Evolutionary conservation across 2,888 invertebrate species (phyloP), one percentile per base, ranked within the genome.

Genomic region (Blastobasis lacticolella): DNA sequence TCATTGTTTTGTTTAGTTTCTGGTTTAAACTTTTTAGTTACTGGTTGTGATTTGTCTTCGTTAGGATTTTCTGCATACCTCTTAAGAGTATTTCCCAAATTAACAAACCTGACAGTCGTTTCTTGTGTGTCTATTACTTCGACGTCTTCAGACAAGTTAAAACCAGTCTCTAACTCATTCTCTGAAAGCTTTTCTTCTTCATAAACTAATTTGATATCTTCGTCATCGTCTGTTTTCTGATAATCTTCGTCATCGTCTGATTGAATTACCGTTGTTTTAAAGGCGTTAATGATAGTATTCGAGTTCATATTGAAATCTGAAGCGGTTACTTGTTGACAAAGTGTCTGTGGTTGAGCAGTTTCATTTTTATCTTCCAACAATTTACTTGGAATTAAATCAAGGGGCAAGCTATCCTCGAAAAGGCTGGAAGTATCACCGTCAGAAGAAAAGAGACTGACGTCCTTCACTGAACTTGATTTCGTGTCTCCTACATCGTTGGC

Each of bases 361-460:
- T 41, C 38, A 48, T 58, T 58, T 53, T 73, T 80, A 59, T 73
- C 83, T 48, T 89, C 84, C 10, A 89, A 66, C 38, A 88, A 68
- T 55, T 88, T 82, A 60, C 81, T 86, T 9, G 89, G 71, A 64
- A 90, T 82, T 45, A 82, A 75, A 59, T 91, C 89, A 45, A 90
- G 59, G 38, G 87, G 81, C 42, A 91, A 73, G 63, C 90, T 91
- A 48, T 91, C 91, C 58, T 89, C 90, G 66, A 91, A 91, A 47
- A 91, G 66, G 70, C 85, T 90, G 4, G 90, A 89, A 73, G 87
- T 89, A 49, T 86, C 83, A 42, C 80, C 84, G 48, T 88, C 88
- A 5, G 81, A 81, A 41, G 86, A 85, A 71, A 87, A 85, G 41
- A 87, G 63, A 63, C 85, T 87, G 40, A 80, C 57, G 58, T 85